Conservation (phyloP, 2,113 vertebrate genomes). For the Hemichromis elongatus region DNA sequence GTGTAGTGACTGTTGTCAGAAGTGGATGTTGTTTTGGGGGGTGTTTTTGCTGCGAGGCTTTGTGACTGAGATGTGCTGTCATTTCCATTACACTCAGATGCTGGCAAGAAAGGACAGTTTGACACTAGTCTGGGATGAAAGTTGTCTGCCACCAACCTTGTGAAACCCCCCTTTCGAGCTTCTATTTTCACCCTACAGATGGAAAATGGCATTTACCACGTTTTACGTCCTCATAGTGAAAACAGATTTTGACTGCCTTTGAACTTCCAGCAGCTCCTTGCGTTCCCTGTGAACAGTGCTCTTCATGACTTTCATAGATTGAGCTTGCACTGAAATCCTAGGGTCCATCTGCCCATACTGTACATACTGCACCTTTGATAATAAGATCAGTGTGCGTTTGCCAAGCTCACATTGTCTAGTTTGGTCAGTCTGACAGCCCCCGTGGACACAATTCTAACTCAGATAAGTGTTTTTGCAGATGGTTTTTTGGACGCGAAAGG, state of each 20-base stretch:
- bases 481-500: slow-evolving; percentile 30
- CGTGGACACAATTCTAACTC: not conserved
- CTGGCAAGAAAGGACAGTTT: slow-evolving; percentile 41
- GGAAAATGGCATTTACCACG: not conserved
- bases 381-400: not conserved
- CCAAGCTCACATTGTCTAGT: not conserved
- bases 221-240: not conserved
- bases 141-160: not conserved
- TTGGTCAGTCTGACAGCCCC: not conserved
- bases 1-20: not conserved
- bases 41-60: not conserved
- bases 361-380: not conserved
- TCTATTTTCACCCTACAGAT: slow-evolving; percentile 1
- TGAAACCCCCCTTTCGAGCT: not conserved
- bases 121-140: slow-evolving; percentile 8
- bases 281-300: not conserved
- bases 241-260: not conserved
- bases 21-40: not conserved
- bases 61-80: slow-evolving; percentile 30
- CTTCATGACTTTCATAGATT: not conserved
- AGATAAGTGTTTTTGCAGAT: slow-evolving; percentile 61
- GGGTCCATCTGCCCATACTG: not conserved
- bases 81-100: slow-evolving; percentile 35
- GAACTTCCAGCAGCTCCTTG: not conserved
- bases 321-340: not conserved